Base-by-base conservation (phyloP, 2,797 vertebrate species). In the Gadopsis marmoratus region DNA sequence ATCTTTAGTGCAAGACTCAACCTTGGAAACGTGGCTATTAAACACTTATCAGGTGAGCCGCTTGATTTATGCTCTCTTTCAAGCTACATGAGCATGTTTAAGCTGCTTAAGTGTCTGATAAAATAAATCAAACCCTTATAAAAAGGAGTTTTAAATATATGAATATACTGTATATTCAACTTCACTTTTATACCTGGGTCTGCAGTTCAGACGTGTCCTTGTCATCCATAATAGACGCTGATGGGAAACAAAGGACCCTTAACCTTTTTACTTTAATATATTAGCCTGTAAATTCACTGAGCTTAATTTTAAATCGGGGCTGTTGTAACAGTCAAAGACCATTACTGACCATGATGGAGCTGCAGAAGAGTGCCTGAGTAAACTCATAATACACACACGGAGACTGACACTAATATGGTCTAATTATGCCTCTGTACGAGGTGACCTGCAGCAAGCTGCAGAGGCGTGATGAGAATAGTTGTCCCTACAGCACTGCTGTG, bases 401-500 rank as follows among this genome's bases (percentile, higher is more conserved):
- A 79, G 51, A 74, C 75, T 85, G 85, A 91, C 73, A 81, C 79
- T 90, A 89, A 93, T 93, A 66, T 73, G 82, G 83, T 84, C 70
- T 91, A 89, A 93, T 92, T 90, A 91, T 76, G 79, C 68, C 66
- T 71, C 55, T 50, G 76, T 55, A 87, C 56, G 69, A 89, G 85
- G 81, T 86, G 75, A 88, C 85, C 88, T 69, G 77, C 82, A 89
- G 84, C 71, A 74, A 66, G 60, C 78, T 81, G 78, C 79, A 76
- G 78, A 86, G 78, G 72, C 62, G 70, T 88, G 85, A 91, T 82
- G 82, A 74, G 79, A 89, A 81, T 84, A 67, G 29, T 50, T 73
- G 23, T 69, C 51, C 54, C 81, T 37, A 58, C 54, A 37, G 71
- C 45, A 0, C 26, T n/a, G n/a, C n/a, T n/a, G n/a, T n/a, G n/a